Base-by-base conservation (phyloP, 2,888 invertebrate species). In the Caenorhabditis sp. region DNA sequence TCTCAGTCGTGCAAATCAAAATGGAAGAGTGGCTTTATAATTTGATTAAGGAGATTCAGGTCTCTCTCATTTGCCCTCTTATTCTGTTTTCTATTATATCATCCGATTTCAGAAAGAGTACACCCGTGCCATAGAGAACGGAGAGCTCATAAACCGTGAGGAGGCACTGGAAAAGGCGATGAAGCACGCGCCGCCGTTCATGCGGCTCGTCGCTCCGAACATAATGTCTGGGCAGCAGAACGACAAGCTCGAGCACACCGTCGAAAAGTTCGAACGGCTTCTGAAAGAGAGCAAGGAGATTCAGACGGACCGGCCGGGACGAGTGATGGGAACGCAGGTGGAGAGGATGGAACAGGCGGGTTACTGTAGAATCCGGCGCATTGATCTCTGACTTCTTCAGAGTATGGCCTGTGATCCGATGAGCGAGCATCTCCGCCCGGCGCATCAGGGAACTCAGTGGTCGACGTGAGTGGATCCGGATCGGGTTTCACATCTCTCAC, bases 1-100 rank as follows among this genome's bases (percentile, higher is more conserved):
- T 98, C 86, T 96, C 96, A 88, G 95, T 97, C 22, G 95, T 96
- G 0, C 95, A 88, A 70, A 87, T 88, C 66, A 88, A 87, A 58
- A 86, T 88, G 80, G 88, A 88, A 73, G 88, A 89, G 56, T 88
- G 85, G 84, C 74, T 88, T 17, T 89, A 83, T 73, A 79, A 81
- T 43, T 79, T 88, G 83, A 83, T 88, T 74, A 82, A 83, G 45
- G 73, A 80, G 52, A 86, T 89, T 71, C 77, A 82, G 70, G 82
- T 82, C 20, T 11, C 27, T 30, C 7, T 15, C 13, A 27, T 22
- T 37, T 8, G 4, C 2, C n/a, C 27, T 8, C 7, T 27, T 15
- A 22, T 6, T 6, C 46, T 15, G 7, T 43, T 15, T 43, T 22
- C 41, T n/a, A n/a, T n/a, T n/a, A n/a, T n/a, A 75, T 17, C 0